phyloP scores from a whole-genome alignment of 1,140 invertebrate species.

The Helicoverpa armigera region DNA sequence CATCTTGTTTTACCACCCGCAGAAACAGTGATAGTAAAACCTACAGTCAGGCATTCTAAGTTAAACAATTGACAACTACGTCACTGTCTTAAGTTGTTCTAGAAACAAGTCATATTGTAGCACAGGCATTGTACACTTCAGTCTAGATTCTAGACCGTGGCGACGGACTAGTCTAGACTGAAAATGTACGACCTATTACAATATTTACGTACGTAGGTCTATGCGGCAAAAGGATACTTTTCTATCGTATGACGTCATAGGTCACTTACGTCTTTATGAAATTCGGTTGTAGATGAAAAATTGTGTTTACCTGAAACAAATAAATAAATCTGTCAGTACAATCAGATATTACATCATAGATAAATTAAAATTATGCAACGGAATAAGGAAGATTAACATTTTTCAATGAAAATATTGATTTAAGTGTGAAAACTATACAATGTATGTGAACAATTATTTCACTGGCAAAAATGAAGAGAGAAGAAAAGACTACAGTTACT shows the following conservation, averaged over 20 bases:
- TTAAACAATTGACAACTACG: neutral
- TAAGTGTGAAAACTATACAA: no score
- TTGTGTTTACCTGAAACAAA: constrained; percentile 21
- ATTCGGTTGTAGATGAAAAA: neutral
- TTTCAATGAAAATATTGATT: no score
- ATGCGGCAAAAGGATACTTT: constrained; percentile 9
- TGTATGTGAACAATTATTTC: no score
- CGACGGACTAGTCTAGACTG: constrained; percentile 37
- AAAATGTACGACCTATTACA: constrained; percentile 23
- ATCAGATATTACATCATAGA: neutral
- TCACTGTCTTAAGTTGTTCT: neutral
- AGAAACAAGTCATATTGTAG: neutral
- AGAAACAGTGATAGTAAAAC: no score
- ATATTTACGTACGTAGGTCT: neutral
- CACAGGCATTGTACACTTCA: constrained; percentile 18
- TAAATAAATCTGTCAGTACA: neutral
- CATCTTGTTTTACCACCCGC: no score
- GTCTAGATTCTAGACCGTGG: constrained; percentile 23
- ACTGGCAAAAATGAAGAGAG: no score
- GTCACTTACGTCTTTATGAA: neutral
- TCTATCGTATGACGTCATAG: neutral
- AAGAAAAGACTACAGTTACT: no score
- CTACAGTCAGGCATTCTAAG: neutral
- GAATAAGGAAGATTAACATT: no score
- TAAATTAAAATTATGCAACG: no score